Conservation (phyloP, 2,797 vertebrate species). For the Macropus fuliginosus region DNA sequence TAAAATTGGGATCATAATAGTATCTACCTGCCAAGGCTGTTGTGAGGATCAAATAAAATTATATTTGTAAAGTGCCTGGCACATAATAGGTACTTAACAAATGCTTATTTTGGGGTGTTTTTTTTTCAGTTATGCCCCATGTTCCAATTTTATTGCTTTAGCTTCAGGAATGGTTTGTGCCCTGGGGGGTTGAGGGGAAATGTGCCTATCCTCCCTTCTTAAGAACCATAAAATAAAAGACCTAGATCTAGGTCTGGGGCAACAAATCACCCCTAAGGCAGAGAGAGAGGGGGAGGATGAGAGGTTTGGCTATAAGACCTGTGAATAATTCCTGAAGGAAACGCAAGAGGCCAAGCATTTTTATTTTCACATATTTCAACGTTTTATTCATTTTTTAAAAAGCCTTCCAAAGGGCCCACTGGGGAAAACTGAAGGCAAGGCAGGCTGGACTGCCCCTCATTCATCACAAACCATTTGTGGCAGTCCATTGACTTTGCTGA, state of each 20-base stretch:
- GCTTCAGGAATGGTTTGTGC: not conserved
- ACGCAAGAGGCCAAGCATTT: not conserved
- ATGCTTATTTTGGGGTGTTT: not conserved
- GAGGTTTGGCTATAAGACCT: not conserved
- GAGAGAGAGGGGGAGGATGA: not conserved
- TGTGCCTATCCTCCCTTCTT: not conserved
- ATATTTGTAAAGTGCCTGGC: not conserved
- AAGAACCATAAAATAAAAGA: not conserved
- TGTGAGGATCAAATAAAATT: not conserved
- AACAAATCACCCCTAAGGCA: not conserved
- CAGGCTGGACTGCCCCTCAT: not conserved
- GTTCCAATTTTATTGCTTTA: not conserved
- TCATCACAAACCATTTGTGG: not conserved
- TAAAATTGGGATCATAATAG: no score
- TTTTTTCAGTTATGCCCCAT: not conserved
- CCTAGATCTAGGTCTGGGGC: not conserved
- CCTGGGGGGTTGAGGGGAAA: not conserved
- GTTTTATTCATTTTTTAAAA: not conserved
- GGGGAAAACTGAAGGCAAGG: not conserved
- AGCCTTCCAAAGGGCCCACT: not conserved
- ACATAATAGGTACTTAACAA: not conserved
- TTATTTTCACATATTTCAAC: not conserved
- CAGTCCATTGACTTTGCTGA: not conserved
- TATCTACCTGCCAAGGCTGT: no score
- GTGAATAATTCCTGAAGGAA: not conserved